Evolutionary conservation across 1,140 invertebrate species (phyloP), one percentile per base, ranked within the genome.

Genomic region (Pissodes strobi): DNA sequence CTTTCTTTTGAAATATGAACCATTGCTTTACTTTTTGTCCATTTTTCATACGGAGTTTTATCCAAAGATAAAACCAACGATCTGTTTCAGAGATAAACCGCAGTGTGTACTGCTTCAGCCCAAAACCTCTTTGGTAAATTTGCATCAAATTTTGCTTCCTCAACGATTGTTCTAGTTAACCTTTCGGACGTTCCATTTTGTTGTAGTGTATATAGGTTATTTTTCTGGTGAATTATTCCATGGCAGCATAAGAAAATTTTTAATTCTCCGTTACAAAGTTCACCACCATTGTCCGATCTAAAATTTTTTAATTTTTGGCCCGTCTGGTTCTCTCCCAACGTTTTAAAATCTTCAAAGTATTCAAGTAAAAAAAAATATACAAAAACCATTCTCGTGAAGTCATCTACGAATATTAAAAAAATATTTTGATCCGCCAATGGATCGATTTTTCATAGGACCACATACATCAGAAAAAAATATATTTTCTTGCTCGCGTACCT

Each of bases 41-140:
- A 70, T 17, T 61, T 27, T 61, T 72, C 66, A 62, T 62, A 72
- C 38, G 69, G 71, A 34, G 61, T 69, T 57, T 49, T 61, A 0
- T 59, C 25, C 17, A 71, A 30, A 12, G 48, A 55, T 25, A 39
- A 18, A 13, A 49, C 52, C 17, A 67, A 56, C 23, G 52, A 57
- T 38, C 79, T 67, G 68, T 83, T 83, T 58, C 71, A 66, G 5
- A 82, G 30, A 68, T 83, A 82, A 5, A 72, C 74, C 5, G 81
- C 81, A 37, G 76, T 79, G 38, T 71, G 64, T 0, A 78, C 69
- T 34, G 80, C 78, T 67, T 81, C 77, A 6, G 75, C 76, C 79
- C 77, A 82, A 66, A 78, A 76, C 8, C 39, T 51, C 23, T 69
- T 69, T 8, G 53, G 21, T n/a, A 82, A 30, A 6, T 68, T 43